Conservation (phyloP, 2,888 invertebrate genomes). For the Drosophila hamatofila region DNA sequence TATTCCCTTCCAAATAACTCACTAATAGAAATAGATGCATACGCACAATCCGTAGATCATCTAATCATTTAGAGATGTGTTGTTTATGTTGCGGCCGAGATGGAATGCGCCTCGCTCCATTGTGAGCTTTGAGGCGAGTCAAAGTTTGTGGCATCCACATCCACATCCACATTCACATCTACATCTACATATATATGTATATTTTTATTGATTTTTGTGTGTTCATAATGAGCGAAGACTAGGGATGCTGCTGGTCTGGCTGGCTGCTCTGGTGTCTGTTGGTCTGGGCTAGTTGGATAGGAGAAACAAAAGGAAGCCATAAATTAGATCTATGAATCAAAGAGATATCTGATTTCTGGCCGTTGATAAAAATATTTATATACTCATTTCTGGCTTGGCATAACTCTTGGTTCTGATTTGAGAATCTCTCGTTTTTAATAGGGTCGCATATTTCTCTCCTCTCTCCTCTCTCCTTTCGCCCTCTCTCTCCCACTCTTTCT, state of each 20-base stretch:
- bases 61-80: slow-evolving; percentile 44
- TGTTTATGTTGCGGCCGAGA: slow-evolving; percentile 39
- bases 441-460: slow-evolving; percentile 52
- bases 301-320: slow-evolving; percentile 82
- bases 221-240: slow-evolving; percentile 75
- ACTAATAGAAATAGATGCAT: slow-evolving; percentile 48
- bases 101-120: slow-evolving; percentile 60
- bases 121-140: slow-evolving; percentile 26
- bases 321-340: slow-evolving; percentile 84
- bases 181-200: slow-evolving; percentile 50
- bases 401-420: slow-evolving; percentile 58
- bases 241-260: slow-evolving; percentile 7
- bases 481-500: background rate
- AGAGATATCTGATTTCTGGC: slow-evolving; percentile 83
- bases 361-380: slow-evolving; percentile 83
- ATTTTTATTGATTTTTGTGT: slow-evolving; percentile 83
- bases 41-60: slow-evolving; percentile 44
- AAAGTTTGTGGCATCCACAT: slow-evolving; percentile 69
- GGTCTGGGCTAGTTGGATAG: slow-evolving; percentile 59
- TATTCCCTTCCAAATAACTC: slow-evolving; percentile 64
- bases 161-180: slow-evolving; percentile 37
- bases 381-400: slow-evolving; percentile 74
- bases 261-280: slow-evolving; percentile 61
- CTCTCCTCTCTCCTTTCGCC: background rate
- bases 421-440: slow-evolving; percentile 60